Evolutionary conservation across 2,113 vertebrate species (phyloP).

Genomic region (Callithrix jacchus): DNA sequence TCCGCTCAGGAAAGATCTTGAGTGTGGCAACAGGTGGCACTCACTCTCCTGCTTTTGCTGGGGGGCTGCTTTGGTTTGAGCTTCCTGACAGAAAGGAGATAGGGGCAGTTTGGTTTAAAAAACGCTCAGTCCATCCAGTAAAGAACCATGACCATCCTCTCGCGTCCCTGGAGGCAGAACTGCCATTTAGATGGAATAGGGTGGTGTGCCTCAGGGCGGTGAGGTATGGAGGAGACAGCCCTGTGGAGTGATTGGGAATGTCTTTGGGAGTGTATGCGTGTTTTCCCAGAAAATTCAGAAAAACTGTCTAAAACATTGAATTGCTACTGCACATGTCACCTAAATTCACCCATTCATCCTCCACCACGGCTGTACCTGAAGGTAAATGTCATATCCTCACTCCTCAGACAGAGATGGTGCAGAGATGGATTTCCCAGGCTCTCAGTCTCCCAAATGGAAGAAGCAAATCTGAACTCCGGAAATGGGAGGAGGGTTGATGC

Average conservation of each 20-base stretch:
- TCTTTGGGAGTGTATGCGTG: neutral
- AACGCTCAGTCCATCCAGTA: neutral
- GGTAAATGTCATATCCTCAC: neutral
- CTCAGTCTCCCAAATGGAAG: too few species aligned
- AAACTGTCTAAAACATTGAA: neutral
- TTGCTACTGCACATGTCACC: neutral
- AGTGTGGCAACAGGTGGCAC: neutral
- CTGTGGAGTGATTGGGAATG: too few species aligned
- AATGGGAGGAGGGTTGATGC: too few species aligned
- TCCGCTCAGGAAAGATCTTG: neutral
- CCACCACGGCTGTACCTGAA: neutral
- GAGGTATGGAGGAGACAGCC: neutral
- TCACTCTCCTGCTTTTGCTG: neutral
- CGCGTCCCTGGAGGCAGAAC: neutral
- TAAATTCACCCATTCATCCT: neutral
- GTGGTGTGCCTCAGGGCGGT: neutral
- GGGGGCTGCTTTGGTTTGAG: neutral
- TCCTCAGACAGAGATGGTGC: neutral
- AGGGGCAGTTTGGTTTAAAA: neutral
- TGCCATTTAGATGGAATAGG: neutral
- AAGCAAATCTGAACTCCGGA: too few species aligned
- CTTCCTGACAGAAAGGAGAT: neutral
- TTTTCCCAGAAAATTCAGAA: too few species aligned
- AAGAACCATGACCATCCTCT: neutral
- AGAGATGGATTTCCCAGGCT: too few species aligned